Conservation (phyloP, 2,797 vertebrate genomes). For the Cyprinodon diabolis region DNA sequence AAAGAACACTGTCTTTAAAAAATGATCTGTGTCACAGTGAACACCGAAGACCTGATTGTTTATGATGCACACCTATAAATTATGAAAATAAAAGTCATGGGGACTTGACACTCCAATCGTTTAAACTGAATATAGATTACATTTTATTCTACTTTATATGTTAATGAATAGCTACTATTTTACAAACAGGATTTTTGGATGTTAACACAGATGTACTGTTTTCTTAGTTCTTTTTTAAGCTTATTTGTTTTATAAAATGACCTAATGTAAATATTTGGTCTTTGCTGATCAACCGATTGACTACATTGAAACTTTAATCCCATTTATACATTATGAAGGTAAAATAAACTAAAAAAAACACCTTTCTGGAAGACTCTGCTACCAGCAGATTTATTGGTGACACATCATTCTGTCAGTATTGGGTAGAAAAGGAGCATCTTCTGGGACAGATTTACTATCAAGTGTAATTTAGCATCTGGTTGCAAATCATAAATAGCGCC, state of each 20-base stretch:
- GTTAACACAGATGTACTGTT: not conserved
- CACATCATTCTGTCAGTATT: not conserved
- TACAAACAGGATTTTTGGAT: not conserved
- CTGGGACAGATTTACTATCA: conserved; percentile 3
- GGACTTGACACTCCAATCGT: conserved; percentile 23
- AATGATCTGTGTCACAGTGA: conserved; percentile 65
- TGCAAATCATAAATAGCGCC: conserved; percentile 1
- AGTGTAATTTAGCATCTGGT: conserved; percentile 2
- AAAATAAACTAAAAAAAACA: not conserved
- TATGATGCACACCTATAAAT: conserved; percentile 53
- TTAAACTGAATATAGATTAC: conserved; percentile 16
- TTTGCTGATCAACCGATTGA: not conserved
- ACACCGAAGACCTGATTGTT: conserved; percentile 55
- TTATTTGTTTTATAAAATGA: not conserved
- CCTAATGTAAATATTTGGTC: not conserved
- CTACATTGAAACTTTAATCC: not conserved
- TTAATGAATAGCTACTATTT: conserved; percentile 41
- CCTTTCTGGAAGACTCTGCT: not conserved
- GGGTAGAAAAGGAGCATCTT: conserved; percentile 10
- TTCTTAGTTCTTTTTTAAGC: not conserved
- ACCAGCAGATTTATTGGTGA: not conserved
- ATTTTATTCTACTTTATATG: conserved; percentile 34
- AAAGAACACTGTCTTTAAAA: conserved; percentile 64
- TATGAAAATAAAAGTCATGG: conserved; percentile 54
- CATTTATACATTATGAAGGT: not conserved